phyloP scores from a whole-genome alignment of 2,888 invertebrate species.

The Sthenelais limicola region DNA sequence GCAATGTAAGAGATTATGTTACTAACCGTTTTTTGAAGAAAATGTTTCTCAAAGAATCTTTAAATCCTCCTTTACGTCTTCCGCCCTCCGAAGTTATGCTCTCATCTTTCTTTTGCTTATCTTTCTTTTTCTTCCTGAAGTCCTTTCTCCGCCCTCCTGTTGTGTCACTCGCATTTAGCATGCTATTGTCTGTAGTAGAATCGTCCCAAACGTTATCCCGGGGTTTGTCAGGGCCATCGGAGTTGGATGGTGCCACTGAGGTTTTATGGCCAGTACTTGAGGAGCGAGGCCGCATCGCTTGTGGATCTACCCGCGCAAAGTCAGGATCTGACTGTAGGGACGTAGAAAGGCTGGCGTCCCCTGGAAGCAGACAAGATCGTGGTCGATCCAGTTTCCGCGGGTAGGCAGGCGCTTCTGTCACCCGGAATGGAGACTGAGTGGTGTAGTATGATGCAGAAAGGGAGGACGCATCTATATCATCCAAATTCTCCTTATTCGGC shows the following conservation, averaged over 20 bases:
- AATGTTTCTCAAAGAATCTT: constrained; percentile 70
- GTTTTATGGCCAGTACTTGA: not conserved
- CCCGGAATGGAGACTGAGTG: too few species aligned
- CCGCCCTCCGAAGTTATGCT: constrained; percentile 42
- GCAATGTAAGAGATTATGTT: too few species aligned
- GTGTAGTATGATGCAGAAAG: too few species aligned
- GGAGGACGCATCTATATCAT: too few species aligned
- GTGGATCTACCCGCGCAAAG: not conserved
- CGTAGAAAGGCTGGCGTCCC: not conserved
- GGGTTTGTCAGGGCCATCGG: not conserved
- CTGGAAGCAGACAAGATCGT: constrained; percentile 3
- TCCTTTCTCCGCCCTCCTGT: constrained; percentile 20
- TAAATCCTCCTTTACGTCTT: constrained; percentile 61
- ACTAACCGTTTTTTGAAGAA: constrained; percentile 71
- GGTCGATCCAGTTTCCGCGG: not conserved
- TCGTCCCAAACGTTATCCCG: constrained; percentile 36
- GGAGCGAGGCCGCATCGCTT: constrained; percentile 5
- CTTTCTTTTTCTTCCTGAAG: constrained; percentile 18
- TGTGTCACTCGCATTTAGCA: not conserved
- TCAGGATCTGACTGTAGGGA: not conserved
- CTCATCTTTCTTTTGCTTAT: not conserved
- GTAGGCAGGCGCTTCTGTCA: not conserved
- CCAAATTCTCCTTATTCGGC: too few species aligned
- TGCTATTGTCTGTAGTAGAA: constrained; percentile 6
- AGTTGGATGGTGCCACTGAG: not conserved